phyloP scores from a whole-genome alignment of 2,113 vertebrate species.

The Pterocles burchelli region DNA sequence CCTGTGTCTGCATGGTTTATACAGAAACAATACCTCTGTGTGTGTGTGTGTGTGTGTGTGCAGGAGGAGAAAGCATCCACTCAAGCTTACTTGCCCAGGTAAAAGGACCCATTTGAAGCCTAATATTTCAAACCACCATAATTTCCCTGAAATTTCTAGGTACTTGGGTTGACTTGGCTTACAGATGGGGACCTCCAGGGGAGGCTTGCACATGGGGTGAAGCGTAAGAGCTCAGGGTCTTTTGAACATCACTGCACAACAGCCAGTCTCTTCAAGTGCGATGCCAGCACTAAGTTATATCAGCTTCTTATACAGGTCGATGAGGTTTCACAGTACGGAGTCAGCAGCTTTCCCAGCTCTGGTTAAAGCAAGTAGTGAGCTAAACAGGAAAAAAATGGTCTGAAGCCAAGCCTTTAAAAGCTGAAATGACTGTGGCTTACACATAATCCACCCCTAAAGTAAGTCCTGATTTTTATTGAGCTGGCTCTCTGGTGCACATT shows the following conservation, averaged over 20 bases:
- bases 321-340: background rate
- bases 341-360: conserved; percentile 19
- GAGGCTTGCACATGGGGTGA: background rate
- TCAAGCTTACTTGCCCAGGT: background rate
- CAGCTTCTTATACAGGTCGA: accelerated
- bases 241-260: background rate
- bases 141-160: background rate
- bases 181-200: background rate
- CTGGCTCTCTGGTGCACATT: background rate
- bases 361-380: background rate
- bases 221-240: background rate
- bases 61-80: background rate
- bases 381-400: background rate
- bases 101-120: background rate
- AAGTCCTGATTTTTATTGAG: background rate
- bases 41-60: accelerated
- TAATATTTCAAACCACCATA: background rate
- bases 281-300: background rate
- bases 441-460: background rate
- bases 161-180: background rate
- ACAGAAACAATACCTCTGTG: background rate
- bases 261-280: background rate
- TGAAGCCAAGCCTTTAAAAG: conserved; percentile 9
- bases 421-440: background rate
- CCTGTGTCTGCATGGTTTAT: background rate